Evolutionary conservation across 1,140 invertebrate genomes (phyloP), one percentile per base, ranked within the genome.

Genomic region (Chrysoperla carnea): DNA sequence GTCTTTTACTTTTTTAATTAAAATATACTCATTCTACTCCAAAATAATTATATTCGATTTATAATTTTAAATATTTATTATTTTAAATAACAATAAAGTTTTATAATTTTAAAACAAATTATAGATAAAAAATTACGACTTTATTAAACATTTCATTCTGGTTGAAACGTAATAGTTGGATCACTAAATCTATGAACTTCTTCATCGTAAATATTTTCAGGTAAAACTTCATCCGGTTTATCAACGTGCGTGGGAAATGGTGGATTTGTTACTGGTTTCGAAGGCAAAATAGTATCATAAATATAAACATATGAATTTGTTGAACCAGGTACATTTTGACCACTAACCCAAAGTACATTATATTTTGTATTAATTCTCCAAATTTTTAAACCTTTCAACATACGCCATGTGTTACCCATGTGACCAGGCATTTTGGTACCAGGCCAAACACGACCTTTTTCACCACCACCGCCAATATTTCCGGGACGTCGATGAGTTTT

Each of bases 351-450:
- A 14, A 98, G 66, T 0, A 96, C 77, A 68, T 96, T 95, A 56
- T 91, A 81, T 57, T 91, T 88, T 9, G 83, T 89, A 59, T 97
- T 94, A 33, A 96, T 89, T 47, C 92, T 72, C 59, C 84, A 72
- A 50, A 98, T 81, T 76, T 78, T 77, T 6, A 87, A 57, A 14
- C 89, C 91, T 53, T 69, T 69, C 9, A 76, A 51, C 29, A 70
- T 68, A 48, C 82, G 70, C 68, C 75, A 85, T 63, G 55, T 68
- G 54, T 84, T 83, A 27, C 95, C 95, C 93, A 98, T 97, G 53
- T 94, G 86, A 29, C 95, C 95, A 36, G 92, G 90, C 81, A 99
- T 76, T 68, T 94, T 93, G 27, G 85, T 93, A 41, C 95, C 95
- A 39, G 87, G 88, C 81, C 87, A 89, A 14, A 98, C 82, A 48